A percentile compares a stretch with the other conserved stretches of the same genome.
These are phyloP conservation scores for Phymatocera aterrima DNA, from an alignment of 2,888 invertebrate species.

Conservation along the genomic window DNA sequence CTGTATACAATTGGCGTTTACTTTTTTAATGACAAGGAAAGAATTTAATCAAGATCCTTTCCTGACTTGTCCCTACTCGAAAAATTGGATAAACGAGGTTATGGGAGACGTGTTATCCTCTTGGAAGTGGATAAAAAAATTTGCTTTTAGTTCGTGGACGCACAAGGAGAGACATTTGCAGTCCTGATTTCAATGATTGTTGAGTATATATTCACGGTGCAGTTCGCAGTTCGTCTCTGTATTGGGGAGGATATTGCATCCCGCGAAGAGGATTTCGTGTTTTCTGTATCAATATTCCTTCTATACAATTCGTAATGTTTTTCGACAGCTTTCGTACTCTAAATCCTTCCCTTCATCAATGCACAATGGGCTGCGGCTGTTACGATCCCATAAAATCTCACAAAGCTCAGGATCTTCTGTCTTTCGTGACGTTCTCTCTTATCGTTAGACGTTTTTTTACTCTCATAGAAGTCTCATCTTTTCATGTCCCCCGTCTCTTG, in stretches of 20 bases:
- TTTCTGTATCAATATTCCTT: slow-evolving; percentile 12
- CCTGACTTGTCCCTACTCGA: no score
- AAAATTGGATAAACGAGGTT: not conserved
- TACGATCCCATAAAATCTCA: not conserved
- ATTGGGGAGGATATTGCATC: not conserved
- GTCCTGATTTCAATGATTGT: slow-evolving; percentile 9
- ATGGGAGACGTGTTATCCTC: slow-evolving; percentile 11
- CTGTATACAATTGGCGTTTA: not conserved
- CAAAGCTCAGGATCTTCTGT: not conserved
- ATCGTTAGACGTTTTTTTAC: no score
- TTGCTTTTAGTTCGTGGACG: slow-evolving; percentile 36
- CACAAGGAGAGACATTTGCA: slow-evolving; percentile 41
- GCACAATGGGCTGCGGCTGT: not conserved
- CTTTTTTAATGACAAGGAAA: not conserved
- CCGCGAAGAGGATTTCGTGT: slow-evolving; percentile 18
- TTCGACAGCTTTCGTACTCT: not conserved
- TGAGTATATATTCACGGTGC: slow-evolving; percentile 46
- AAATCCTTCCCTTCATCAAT: not conserved
- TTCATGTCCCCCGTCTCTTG: not conserved
- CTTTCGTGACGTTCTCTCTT: not conserved
- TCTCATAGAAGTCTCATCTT: not conserved
- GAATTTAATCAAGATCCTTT: no score
- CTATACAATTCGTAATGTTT: not conserved
- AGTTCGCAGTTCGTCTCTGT: slow-evolving; percentile 40
- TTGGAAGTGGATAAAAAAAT: slow-evolving; percentile 34